Percentiles rank a stretch among this genome's conserved stretches.
Evolutionary conservation across 2,113 vertebrate genomes (phyloP).

Genomic region (Chaetura pelagica): DNA sequence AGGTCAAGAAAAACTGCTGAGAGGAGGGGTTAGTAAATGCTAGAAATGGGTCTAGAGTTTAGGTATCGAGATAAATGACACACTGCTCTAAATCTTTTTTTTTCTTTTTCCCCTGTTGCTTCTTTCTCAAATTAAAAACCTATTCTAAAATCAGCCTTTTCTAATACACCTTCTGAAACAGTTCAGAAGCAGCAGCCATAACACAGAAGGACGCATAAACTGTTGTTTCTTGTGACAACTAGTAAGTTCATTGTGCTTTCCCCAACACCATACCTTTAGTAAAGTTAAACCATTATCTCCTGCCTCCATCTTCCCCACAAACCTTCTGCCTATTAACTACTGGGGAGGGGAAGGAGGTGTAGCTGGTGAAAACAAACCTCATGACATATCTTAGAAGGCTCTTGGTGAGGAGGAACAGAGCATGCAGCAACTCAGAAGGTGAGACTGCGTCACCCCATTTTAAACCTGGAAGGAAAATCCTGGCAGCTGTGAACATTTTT

Average conservation of each 20-base stretch:
- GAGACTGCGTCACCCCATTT: neutral
- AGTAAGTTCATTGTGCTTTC: neutral
- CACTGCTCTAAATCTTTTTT: neutral
- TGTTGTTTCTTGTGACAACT: neutral
- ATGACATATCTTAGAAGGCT: neutral
- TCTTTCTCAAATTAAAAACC: neutral
- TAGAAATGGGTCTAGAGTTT: neutral
- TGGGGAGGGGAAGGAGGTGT: neutral
- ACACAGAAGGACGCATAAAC: neutral
- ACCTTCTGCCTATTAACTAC: neutral
- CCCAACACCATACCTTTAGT: neutral
- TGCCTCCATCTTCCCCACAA: neutral
- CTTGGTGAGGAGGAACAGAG: neutral
- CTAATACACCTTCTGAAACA: neutral
- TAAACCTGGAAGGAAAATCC: neutral
- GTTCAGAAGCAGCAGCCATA: neutral
- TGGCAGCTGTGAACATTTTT: neutral
- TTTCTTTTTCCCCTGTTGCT: neutral
- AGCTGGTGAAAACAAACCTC: neutral
- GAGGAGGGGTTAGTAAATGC: neutral
- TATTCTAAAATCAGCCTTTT: neutral
- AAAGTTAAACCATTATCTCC: neutral
- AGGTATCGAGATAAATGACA: fast-evolving
- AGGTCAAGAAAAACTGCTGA: neutral
- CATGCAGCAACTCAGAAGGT: neutral